Evolutionary conservation across 1,140 invertebrate genomes (phyloP), one percentile per base, ranked within the genome.

Genomic region (Triops longicaudatus): DNA sequence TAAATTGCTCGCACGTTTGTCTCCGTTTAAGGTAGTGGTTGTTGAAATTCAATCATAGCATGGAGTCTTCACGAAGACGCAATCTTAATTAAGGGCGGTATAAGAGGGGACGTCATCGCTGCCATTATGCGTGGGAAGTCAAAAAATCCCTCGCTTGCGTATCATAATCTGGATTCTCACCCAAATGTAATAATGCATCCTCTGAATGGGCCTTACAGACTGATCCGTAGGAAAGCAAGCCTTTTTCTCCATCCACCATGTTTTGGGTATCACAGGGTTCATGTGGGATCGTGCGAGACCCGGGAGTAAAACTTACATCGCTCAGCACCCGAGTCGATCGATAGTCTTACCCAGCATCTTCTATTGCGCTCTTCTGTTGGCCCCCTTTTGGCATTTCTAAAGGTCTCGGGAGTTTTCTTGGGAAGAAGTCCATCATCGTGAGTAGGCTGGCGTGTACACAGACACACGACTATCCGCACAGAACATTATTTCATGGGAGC

Each of bases 281-380:
- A 63, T 63, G 22, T 63, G 14, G 50, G 50, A 63, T 63, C 50
- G n/a, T 14, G 17, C 50, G 22, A 63, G 50, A 63, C 50, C 50
- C 50, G 50, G 22, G 50, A 63, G 22, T 63, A 22, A 63, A 63
- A 63, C 50, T 63, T 63, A 63, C 50, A 63, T 63, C 50, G 50
- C 50, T 63, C 50, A 63, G 50, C 50, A 63, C 14, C 50, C 17
- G 6, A 63, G 50, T 63, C 50, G 50, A 63, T 63, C 50, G 50
- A 63, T 63, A 63, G 17, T 9, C 50, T 22, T 63, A 22, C 50
- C 50, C 50, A 63, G 50, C 50, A n/a, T 63, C 50, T 63, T 63
- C 22, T 14, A 22, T 63, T 22, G 50, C 50, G 17, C 50, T 63
- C 50, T 63, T 63, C 17, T 63, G 50, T 17, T 63, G 50, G n/a